A percentile compares a stretch with the other conserved stretches of the same genome.
These are phyloP conservation scores for Anseranas semipalmata DNA, from an alignment of 2,113 vertebrate species.

Conservation along the genomic window DNA sequence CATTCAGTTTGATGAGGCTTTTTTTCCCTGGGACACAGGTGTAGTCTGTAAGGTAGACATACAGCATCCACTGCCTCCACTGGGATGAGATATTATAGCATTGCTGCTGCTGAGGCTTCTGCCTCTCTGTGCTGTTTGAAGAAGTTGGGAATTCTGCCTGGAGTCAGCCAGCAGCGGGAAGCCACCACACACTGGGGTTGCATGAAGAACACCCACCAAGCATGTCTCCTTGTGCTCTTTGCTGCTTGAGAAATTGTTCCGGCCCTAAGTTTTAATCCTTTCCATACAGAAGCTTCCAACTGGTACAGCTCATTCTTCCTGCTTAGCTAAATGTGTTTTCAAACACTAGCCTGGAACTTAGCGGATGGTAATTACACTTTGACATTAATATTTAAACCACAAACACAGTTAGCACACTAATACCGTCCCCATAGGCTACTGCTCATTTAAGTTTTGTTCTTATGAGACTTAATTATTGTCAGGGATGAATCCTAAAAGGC, in stretches of 20 bases:
- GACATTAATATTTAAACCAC: conserved; percentile 83
- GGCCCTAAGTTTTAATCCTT: background rate
- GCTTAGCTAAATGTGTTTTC: conserved; percentile 51
- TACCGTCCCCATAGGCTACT: conserved; percentile 71
- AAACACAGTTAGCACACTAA: conserved; percentile 75
- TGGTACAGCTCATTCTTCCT: conserved; percentile 29
- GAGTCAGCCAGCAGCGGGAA: background rate
- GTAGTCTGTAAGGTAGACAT: background rate
- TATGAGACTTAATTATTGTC: conserved; percentile 79
- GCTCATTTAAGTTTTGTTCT: conserved; percentile 72
- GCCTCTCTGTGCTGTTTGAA: background rate
- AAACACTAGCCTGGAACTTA: conserved; percentile 56
- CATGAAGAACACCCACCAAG: background rate
- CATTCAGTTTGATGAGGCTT: background rate
- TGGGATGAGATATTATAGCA: background rate
- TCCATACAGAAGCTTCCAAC: background rate
- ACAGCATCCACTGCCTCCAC: background rate
- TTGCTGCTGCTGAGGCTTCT: background rate
- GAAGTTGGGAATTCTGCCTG: background rate
- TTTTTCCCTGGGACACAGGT: background rate
- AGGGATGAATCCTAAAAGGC: conserved; percentile 70
- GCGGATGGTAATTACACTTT: conserved; percentile 70
- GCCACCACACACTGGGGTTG: background rate
- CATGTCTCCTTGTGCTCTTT: background rate
- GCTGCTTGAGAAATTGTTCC: conserved; percentile 9